Evolutionary conservation across 2,797 vertebrate species (phyloP).

Genomic region (Acanthurus tractus): DNA sequence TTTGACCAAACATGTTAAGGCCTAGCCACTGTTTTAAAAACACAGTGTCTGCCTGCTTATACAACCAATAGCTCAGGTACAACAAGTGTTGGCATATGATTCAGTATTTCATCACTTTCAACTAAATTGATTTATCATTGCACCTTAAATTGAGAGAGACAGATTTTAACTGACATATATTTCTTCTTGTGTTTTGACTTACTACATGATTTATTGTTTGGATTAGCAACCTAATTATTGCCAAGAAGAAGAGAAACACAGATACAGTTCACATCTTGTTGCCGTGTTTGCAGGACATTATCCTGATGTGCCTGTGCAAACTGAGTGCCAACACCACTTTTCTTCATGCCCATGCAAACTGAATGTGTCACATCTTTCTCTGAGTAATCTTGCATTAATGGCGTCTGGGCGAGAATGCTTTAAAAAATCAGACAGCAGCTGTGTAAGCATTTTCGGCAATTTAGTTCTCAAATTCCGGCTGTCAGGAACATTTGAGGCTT

Average conservation of each 20-base stretch:
- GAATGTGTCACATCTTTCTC: slow-evolving; percentile 49
- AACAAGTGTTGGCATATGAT: neutral
- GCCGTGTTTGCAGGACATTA: slow-evolving; percentile 33
- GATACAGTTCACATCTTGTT: slow-evolving; percentile 20
- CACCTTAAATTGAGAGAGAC: slow-evolving; percentile 14
- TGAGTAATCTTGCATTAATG: slow-evolving; percentile 39
- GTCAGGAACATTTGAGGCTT: slow-evolving; percentile 58
- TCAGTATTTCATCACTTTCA: slow-evolving; percentile 1
- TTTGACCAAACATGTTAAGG: neutral
- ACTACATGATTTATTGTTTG: slow-evolving; percentile 42
- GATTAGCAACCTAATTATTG: slow-evolving; percentile 32
- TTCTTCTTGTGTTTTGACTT: slow-evolving; percentile 22
- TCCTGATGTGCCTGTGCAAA: slow-evolving; percentile 38
- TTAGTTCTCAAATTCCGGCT: slow-evolving; percentile 74
- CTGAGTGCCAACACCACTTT: slow-evolving; percentile 40
- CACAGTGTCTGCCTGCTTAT: neutral
- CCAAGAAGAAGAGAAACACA: slow-evolving; percentile 22
- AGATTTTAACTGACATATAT: slow-evolving; percentile 29
- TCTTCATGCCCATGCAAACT: slow-evolving; percentile 26
- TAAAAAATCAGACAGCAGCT: slow-evolving; percentile 58
- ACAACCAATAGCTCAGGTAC: neutral
- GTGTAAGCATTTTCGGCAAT: slow-evolving; percentile 69
- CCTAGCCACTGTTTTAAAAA: neutral
- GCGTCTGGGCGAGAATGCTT: slow-evolving; percentile 39
- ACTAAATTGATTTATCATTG: neutral